phyloP scores from a whole-genome alignment of 1,140 invertebrate species.

The Lysiphlebus fabarum region DNA sequence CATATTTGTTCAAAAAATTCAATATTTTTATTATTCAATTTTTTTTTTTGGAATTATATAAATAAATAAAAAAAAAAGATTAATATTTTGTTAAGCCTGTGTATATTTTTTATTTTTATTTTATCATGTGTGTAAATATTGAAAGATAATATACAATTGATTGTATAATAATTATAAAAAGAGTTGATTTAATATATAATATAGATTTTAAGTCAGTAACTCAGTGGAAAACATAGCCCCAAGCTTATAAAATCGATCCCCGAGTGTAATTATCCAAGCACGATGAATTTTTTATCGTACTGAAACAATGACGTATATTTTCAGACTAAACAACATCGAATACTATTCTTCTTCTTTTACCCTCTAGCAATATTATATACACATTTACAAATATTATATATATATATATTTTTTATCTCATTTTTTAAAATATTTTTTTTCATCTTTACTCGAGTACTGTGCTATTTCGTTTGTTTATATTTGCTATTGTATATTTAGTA shows the following conservation, averaged over 20 bases:
- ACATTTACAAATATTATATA: constrained; percentile 2
- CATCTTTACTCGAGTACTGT: too few relatives aligned
- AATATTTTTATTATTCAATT: too few relatives aligned
- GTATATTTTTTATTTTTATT: too few relatives aligned
- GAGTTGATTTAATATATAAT: too few relatives aligned
- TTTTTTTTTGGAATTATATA: too few relatives aligned
- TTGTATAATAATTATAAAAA: constrained; percentile 22
- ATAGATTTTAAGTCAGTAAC: constrained; percentile 39
- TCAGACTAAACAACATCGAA: constrained; percentile 47
- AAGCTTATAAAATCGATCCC: constrained; percentile 23
- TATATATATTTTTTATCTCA: constrained; percentile 36
- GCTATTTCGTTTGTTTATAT: too few relatives aligned
- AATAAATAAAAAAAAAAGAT: too few relatives aligned
- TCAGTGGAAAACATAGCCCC: constrained; percentile 35
- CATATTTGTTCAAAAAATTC: too few relatives aligned
- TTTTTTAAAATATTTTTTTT: constrained; percentile 24
- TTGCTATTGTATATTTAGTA: too few relatives aligned
- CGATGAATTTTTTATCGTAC: constrained; percentile 50
- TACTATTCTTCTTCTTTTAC: constrained; percentile 25
- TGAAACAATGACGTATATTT: constrained; percentile 51
- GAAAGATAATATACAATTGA: background rate
- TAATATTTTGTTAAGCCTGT: too few relatives aligned
- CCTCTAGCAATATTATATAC: background rate
- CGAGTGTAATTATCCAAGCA: constrained; percentile 49
- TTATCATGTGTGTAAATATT: background rate